These are phyloP conservation scores for Naso thynnoides DNA, from an alignment of 2,797 vertebrate species.

Conservation along the genomic window DNA sequence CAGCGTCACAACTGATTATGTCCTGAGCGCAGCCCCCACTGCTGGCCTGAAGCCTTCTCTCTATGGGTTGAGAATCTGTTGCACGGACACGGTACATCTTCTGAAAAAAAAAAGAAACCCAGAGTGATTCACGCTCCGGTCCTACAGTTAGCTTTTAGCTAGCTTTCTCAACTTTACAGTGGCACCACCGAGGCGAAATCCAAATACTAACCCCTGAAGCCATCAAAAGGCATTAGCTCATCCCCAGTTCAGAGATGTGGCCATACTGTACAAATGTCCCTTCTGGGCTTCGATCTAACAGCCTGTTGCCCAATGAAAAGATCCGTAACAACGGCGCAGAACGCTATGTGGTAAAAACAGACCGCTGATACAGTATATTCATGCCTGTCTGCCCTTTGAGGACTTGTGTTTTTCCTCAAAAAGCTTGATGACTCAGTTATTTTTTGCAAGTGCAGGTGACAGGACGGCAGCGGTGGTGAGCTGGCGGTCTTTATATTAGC, in stretches of 20 bases:
- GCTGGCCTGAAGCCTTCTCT: slow-evolving; percentile 8
- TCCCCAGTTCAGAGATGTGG: neutral
- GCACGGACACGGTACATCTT: slow-evolving; percentile 17
- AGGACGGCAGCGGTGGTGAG: neutral
- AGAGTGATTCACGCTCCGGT: slow-evolving; percentile 41
- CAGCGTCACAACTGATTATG: slow-evolving; percentile 26
- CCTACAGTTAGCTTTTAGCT: slow-evolving; percentile 23
- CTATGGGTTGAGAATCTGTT: slow-evolving; percentile 14
- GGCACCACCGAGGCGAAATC: slow-evolving; percentile 26
- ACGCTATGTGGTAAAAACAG: slow-evolving; percentile 57
- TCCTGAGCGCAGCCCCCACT: slow-evolving; percentile 15
- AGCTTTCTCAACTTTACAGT: slow-evolving; percentile 27
- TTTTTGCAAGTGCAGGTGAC: slow-evolving; percentile 4
- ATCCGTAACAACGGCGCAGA: slow-evolving; percentile 39
- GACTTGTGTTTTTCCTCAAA: slow-evolving; percentile 50
- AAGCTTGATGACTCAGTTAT: slow-evolving; percentile 51
- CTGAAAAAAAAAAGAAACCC: slow-evolving; percentile 17
- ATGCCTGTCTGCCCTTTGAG: slow-evolving; percentile 51
- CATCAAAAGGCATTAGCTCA: slow-evolving; percentile 61
- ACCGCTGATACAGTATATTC: slow-evolving; percentile 50
- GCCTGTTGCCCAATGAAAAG: slow-evolving; percentile 19
- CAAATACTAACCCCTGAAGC: slow-evolving; percentile 44
- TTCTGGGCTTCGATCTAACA: slow-evolving; percentile 49
- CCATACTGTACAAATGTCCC: slow-evolving; percentile 50
- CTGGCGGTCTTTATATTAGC: neutral